These are phyloP conservation scores for Dufourea novaeangliae DNA, from an alignment of 1,140 invertebrate species.

Conservation along the genomic window DNA sequence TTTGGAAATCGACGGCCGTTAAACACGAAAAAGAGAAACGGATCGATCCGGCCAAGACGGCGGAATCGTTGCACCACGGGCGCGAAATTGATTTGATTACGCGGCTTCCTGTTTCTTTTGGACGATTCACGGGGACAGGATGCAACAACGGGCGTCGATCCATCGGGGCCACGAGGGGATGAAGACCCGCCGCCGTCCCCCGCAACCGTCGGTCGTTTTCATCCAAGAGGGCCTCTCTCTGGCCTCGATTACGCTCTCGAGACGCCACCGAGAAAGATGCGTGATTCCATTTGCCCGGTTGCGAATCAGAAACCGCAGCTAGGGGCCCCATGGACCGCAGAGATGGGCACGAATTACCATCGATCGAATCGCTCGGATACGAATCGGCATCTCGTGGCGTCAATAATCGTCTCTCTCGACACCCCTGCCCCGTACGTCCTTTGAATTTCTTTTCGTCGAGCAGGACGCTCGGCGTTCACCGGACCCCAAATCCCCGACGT, in stretches of 20 bases:
- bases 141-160: slow-evolving; percentile 12
- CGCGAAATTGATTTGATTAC: slow-evolving; percentile 67
- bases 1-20: neutral
- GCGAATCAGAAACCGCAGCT: slow-evolving; percentile 69
- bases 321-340: slow-evolving; percentile 56
- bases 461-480: too few relatives aligned
- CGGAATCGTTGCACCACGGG: slow-evolving; percentile 3
- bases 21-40: neutral
- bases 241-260: slow-evolving; percentile 50
- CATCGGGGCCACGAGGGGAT: slow-evolving; percentile 9
- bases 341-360: slow-evolving; percentile 59
- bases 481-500: too few relatives aligned
- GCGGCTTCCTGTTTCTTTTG: slow-evolving; percentile 54
- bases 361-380: slow-evolving; percentile 50
- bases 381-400: slow-evolving; percentile 45
- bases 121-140: slow-evolving; percentile 48
- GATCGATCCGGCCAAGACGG: neutral
- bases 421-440: too few relatives aligned
- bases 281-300: slow-evolving; percentile 68
- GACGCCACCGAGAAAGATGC: slow-evolving; percentile 46
- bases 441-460: neutral
- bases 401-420: slow-evolving; percentile 54
- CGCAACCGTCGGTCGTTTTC: too few relatives aligned
- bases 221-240: too few relatives aligned
- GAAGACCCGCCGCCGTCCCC: slow-evolving; percentile 6